A percentile compares a stretch with the other conserved stretches of the same genome.
Conservation (phyloP, 2,797 vertebrate genomes). For the Echeneis naucrates region DNA sequence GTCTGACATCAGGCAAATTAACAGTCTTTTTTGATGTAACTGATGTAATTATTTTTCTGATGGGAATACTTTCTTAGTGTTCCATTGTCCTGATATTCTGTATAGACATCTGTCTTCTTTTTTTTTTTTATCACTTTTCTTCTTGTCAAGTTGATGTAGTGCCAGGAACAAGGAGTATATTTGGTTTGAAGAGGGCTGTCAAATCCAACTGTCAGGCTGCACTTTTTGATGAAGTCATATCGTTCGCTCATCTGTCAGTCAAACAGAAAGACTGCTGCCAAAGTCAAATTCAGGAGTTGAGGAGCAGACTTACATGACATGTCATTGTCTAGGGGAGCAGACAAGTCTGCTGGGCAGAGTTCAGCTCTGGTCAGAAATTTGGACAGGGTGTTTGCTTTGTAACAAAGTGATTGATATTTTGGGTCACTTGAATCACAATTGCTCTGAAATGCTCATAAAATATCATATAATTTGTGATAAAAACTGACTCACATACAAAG, state of each 20-base stretch:
- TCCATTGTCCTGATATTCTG: conserved; percentile 35
- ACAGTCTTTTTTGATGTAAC: conserved; percentile 1
- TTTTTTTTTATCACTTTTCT: conserved; percentile 62
- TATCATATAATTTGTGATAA: conserved; percentile 48
- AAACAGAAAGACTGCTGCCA: conserved; percentile 75
- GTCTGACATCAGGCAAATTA: conserved; percentile 8
- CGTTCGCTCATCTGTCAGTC: conserved; percentile 79
- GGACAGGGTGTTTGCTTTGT: conserved; percentile 51
- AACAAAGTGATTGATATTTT: conserved; percentile 46
- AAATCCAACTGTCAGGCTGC: conserved; percentile 81
- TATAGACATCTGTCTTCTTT: conserved; percentile 39
- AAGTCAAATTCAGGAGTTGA: conserved; percentile 78
- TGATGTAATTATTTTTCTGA: conserved; percentile 1
- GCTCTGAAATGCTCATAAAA: conserved; percentile 49
- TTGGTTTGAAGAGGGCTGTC: conserved; percentile 82
- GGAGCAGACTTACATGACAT: conserved; percentile 71
- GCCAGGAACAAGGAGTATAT: conserved; percentile 79
- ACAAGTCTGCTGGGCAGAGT: conserved; percentile 45
- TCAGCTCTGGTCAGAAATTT: conserved; percentile 46
- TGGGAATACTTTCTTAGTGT: background rate
- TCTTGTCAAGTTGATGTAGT: conserved; percentile 81
- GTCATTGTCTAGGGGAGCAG: conserved; percentile 59
- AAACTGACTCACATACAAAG: conserved; percentile 62
- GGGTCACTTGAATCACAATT: conserved; percentile 44
- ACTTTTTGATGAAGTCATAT: conserved; percentile 81